Percentiles rank a stretch among this genome's conserved stretches.
Conservation (phyloP, 2,888 invertebrate species). For the Cryptosula pallasiana region DNA sequence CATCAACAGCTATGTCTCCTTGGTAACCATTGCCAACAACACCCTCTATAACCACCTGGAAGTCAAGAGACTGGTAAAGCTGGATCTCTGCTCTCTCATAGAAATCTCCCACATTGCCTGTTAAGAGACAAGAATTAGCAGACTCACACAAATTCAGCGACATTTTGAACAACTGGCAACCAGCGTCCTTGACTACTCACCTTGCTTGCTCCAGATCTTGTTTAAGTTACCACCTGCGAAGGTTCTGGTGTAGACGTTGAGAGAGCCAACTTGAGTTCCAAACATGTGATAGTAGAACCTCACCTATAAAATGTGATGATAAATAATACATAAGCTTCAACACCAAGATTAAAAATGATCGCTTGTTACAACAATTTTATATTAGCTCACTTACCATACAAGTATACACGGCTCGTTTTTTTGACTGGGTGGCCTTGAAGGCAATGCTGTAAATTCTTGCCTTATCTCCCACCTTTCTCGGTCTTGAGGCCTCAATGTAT, state of each 20-base stretch:
- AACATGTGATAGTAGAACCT: conserved; percentile 42
- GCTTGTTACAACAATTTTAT: too few species aligned
- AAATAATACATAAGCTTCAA: too few species aligned
- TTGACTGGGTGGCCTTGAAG: conserved; percentile 24
- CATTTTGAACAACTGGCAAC: too few species aligned
- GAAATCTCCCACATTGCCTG: conserved; percentile 33
- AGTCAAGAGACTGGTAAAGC: conserved; percentile 32
- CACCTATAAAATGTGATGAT: too few species aligned
- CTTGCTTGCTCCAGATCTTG: conserved; percentile 21
- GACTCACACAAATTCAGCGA: too few species aligned
- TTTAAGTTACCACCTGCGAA: conserved; percentile 23
- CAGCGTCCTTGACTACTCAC: too few species aligned
- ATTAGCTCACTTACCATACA: conserved; percentile 9
- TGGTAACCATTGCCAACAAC: conserved; percentile 35
- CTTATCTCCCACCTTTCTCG: conserved; percentile 35
- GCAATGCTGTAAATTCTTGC: conserved; percentile 34
- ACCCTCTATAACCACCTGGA: conserved; percentile 44
- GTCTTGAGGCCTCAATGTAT: conserved; percentile 40
- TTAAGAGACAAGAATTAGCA: not conserved
- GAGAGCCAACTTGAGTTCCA: conserved; percentile 37
- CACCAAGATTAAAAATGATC: too few species aligned
- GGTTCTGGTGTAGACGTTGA: conserved; percentile 31
- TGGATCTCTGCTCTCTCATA: conserved; percentile 36
- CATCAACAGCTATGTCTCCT: conserved; percentile 44
- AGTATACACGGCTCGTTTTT: not conserved